These are phyloP conservation scores for Remorina albescens DNA, from an alignment of 2,797 vertebrate genomes.

Conservation along the genomic window DNA sequence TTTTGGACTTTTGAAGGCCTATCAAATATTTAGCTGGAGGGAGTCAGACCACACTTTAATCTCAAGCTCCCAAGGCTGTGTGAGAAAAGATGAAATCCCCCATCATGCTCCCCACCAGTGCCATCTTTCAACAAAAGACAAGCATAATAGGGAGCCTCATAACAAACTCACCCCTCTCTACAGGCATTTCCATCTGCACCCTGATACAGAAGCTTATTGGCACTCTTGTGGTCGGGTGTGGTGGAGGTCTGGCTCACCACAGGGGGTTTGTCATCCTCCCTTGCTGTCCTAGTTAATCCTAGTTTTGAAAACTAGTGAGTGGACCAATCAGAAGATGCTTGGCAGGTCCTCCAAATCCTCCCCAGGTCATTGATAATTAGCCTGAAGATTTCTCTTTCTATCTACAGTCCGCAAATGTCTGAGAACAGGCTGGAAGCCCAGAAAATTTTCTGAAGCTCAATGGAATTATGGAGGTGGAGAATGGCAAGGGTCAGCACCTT, in stretches of 20 bases:
- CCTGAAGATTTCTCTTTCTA: constrained; percentile 71
- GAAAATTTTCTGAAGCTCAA: constrained; percentile 65
- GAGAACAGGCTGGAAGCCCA: constrained; percentile 63
- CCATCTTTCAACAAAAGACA: constrained; percentile 82
- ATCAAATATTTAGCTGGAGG: constrained; percentile 84
- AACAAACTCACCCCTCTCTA: constrained; percentile 68
- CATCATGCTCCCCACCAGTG: constrained; percentile 63
- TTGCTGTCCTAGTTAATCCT: constrained; percentile 85
- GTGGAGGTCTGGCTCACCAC: constrained; percentile 73
- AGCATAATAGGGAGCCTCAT: constrained; percentile 87
- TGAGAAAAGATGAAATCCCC: constrained; percentile 74
- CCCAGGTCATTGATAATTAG: constrained; percentile 83
- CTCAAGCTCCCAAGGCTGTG: constrained; percentile 75
- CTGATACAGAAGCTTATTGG: constrained; percentile 82
- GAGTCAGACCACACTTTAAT: constrained; percentile 82
- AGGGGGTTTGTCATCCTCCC: constrained; percentile 78
- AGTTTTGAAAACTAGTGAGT: constrained; percentile 76
- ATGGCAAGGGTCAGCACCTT: constrained; percentile 51
- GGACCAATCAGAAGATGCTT: constrained; percentile 82
- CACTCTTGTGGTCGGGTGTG: constrained; percentile 79
- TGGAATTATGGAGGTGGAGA: constrained; percentile 65
- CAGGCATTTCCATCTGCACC: constrained; percentile 85
- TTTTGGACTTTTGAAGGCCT: constrained; percentile 43
- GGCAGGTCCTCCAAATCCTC: constrained; percentile 74
- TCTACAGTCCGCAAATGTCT: constrained; percentile 68